Evolutionary conservation across 2,113 vertebrate species (phyloP).

Genomic region (Sturnira hondurensis): DNA sequence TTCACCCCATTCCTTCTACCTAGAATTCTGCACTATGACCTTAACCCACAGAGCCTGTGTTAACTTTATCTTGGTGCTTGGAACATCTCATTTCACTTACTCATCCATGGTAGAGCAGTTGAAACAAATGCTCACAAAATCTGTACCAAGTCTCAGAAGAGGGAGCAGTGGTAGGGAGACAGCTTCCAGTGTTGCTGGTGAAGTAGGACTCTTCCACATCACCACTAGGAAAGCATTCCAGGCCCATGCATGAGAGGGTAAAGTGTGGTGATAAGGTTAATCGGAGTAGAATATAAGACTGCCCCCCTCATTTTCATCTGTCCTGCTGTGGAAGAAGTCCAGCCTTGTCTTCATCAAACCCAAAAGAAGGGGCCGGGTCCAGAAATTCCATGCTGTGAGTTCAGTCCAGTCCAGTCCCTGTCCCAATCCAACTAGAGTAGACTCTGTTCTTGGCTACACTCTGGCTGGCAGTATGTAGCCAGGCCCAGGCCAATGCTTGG

Average conservation of each 20-base stretch:
- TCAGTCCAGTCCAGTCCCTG: not conserved
- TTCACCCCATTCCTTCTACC: not conserved
- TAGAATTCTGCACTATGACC: not conserved
- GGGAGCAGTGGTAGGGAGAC: not conserved
- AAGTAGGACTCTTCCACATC: not conserved
- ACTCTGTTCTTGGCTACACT: not conserved
- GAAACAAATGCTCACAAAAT: too few relatives aligned
- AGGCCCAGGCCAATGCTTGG: not conserved
- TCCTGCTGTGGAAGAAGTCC: not conserved
- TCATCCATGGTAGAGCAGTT: fast-evolving
- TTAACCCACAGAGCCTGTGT: not conserved
- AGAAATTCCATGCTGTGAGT: not conserved
- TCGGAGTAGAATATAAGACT: not conserved
- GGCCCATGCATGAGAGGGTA: not conserved
- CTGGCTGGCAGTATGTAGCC: not conserved
- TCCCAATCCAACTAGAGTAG: not conserved
- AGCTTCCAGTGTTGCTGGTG: not conserved
- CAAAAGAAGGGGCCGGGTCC: not conserved
- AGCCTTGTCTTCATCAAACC: not conserved
- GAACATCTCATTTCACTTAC: not conserved
- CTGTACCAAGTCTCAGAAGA: not conserved
- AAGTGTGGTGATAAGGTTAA: not conserved
- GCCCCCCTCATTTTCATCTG: not conserved
- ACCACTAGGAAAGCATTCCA: not conserved
- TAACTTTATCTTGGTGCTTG: not conserved